Evolutionary conservation across 2,888 invertebrate species (phyloP), one percentile per base, ranked within the genome.

Genomic region (Diadegma fenestrale): DNA sequence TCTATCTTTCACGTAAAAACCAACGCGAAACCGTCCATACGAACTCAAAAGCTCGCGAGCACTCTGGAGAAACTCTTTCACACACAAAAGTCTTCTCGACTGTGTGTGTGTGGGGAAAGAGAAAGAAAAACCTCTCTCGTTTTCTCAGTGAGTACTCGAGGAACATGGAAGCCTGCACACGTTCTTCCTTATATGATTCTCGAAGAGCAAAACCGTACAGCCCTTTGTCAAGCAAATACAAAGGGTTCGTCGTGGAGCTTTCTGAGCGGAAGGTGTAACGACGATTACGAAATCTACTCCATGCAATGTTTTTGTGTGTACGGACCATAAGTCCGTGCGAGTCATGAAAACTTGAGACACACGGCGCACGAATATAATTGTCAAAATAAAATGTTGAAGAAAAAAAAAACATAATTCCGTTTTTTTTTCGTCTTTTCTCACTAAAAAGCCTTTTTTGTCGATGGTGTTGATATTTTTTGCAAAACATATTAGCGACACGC

Each of bases 211-310:
- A 76, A 82, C 76, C 76, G 58, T 64, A 45, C 77, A 68, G 43
- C 77, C 82, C 80, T 86, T 82, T 86, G 82, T 86, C 72, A 63
- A 51, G 76, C 45, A 72, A 82, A 63, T 73, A 86, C 85, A 86
- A 86, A 86, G 80, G 85, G 72, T 69, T 17, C 61, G 80, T 37
- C 37, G 37, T 71, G 51, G 80, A 68, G 72, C 72, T 71, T 64
- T 66, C 61, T 26, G 58, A 76, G 63, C 66, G 72, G 64, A 80
- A 72, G 69, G 80, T 73, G 54, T 63, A 72, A 77, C 82, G 58
- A 80, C 80, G 64, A 43, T 68, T 54, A 72, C 64, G 71, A 73
- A 68, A 77, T 77, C 33, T 45, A 17, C 72, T 19, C 61, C 19
- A 45, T 81, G 64, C 45, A 17, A 75, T 71, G 30, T 72, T 45